Evolutionary conservation across 2,113 vertebrate species (phyloP).

Genomic region (Ceyx melanurus): DNA sequence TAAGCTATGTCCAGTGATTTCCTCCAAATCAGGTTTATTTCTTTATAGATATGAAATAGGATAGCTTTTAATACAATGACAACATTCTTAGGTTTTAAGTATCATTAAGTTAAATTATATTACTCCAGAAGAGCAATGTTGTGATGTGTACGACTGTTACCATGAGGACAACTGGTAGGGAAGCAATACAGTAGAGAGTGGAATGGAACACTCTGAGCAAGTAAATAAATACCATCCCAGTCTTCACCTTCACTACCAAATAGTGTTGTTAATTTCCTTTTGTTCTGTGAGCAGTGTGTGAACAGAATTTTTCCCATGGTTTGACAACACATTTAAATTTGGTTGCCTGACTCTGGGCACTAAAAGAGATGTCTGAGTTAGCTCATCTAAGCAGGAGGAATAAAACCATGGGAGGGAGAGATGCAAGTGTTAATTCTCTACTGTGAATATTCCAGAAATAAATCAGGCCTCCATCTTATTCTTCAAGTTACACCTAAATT

Average conservation of each 20-base stretch:
- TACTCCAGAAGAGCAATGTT: neutral
- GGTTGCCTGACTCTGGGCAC: neutral
- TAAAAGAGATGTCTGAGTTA: neutral
- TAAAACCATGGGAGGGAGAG: neutral
- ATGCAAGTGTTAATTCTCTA: neutral
- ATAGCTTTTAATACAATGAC: neutral
- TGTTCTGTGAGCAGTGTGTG: neutral
- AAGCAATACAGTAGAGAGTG: neutral
- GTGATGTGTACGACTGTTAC: neutral
- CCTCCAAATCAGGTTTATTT: neutral
- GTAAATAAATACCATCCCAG: neutral
- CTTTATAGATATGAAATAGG: neutral
- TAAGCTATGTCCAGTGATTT: neutral
- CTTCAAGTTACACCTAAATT: neutral
- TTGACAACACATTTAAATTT: neutral
- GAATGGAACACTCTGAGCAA: neutral
- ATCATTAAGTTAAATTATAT: neutral
- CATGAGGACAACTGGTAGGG: neutral
- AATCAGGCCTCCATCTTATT: neutral
- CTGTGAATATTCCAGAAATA: neutral
- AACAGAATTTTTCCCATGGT: neutral
- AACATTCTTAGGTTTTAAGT: neutral
- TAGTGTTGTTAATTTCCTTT: neutral
- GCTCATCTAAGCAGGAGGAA: neutral
- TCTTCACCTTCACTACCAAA: neutral